Percentiles rank a stretch among this genome's conserved stretches.
Evolutionary conservation across 2,113 vertebrate genomes (phyloP).

Genomic region (Athene noctua): DNA sequence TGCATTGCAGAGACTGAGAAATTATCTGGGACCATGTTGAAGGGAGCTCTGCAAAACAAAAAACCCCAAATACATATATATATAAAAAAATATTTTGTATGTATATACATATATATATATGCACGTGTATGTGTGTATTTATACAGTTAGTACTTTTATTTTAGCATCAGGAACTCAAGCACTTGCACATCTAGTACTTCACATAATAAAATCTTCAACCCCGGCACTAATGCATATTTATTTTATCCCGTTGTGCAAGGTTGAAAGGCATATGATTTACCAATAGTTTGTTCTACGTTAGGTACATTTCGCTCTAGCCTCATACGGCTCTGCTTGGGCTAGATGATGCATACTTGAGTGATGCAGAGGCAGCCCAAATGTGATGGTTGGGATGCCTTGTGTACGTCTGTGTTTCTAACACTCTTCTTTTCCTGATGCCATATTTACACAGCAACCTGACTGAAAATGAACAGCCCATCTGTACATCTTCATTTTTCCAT

Average conservation of each 20-base stretch:
- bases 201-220: constrained; percentile 43
- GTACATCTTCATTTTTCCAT: neutral
- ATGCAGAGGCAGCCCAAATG: constrained; percentile 48
- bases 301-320: constrained; percentile 43
- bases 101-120: neutral
- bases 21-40: neutral
- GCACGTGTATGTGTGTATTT: neutral
- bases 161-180: neutral
- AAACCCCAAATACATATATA: neutral
- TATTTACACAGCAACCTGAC: constrained; percentile 32
- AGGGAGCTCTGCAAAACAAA: constrained; percentile 3
- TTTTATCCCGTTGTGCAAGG: constrained; percentile 48
- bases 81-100: neutral
- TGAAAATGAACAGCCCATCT: neutral
- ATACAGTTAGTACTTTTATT: neutral
- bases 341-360: constrained; percentile 40
- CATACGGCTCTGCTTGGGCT: constrained; percentile 35
- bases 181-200: constrained; percentile 10
- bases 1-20: constrained; percentile 3
- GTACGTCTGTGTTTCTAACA: constrained; percentile 39
- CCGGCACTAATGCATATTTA: constrained; percentile 65
- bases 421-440: constrained; percentile 9
- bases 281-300: constrained; percentile 39
- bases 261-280: constrained; percentile 61
- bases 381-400: neutral